phyloP scores from a whole-genome alignment of 2,113 vertebrate genomes.

The Hystrix brachyura region DNA sequence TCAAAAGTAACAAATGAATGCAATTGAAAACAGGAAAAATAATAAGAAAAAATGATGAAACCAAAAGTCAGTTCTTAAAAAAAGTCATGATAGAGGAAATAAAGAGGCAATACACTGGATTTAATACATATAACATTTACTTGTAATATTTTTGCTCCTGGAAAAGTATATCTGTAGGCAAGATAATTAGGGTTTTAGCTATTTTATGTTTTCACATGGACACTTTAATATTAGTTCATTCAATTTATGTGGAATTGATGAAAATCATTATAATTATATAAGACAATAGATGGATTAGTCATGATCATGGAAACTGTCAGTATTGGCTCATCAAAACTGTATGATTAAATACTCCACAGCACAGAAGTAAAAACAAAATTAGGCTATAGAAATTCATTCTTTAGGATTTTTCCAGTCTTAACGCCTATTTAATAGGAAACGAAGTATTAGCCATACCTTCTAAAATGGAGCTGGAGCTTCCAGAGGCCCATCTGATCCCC shows the following conservation, averaged over 20 bases:
- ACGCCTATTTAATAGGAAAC: constrained; percentile 79
- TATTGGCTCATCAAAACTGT: constrained; percentile 66
- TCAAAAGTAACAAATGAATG: background rate
- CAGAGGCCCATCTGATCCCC: constrained; percentile 62
- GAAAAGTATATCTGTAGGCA: background rate
- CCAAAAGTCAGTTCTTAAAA: background rate
- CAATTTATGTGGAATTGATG: constrained; percentile 54
- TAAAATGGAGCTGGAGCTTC: constrained; percentile 60
- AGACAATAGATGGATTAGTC: constrained; percentile 50
- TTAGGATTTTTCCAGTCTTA: constrained; percentile 45
- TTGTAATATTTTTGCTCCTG: background rate
- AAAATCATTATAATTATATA: constrained; percentile 61
- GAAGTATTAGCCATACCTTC: constrained; percentile 62
- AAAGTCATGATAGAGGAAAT: background rate
- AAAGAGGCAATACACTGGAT: background rate
- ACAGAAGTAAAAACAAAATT: constrained; percentile 78
- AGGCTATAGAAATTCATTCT: constrained; percentile 64
- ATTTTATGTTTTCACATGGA: background rate
- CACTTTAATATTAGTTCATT: constrained; percentile 5
- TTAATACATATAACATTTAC: background rate
- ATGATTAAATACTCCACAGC: constrained; percentile 57
- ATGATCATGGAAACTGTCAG: constrained; percentile 35
- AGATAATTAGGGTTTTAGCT: background rate
- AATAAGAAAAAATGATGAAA: background rate
- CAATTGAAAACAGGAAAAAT: background rate